These are phyloP conservation scores for Okamejei kenojei DNA, from an alignment of 2,797 vertebrate genomes.

Conservation along the genomic window DNA sequence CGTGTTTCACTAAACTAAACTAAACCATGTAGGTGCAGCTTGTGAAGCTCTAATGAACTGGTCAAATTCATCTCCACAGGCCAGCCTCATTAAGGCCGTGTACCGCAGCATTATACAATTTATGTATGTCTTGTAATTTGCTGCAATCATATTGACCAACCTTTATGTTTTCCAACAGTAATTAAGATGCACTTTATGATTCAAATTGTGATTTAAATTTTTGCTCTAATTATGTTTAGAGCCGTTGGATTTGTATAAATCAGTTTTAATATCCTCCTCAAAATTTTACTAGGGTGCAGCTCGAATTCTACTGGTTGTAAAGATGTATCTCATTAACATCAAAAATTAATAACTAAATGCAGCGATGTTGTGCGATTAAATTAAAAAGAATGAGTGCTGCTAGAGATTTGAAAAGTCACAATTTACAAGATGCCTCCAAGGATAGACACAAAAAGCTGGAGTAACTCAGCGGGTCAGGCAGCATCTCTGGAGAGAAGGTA, in stretches of 20 bases:
- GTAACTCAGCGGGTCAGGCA: no score
- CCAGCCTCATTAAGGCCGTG: background rate
- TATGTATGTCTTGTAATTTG: background rate
- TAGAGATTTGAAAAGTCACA: slow-evolving; percentile 5
- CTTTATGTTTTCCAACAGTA: background rate
- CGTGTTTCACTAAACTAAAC: no score
- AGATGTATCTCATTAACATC: slow-evolving; percentile 26
- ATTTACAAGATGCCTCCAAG: background rate
- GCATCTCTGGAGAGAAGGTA: no score
- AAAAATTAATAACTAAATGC: slow-evolving; percentile 26
- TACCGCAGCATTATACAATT: background rate
- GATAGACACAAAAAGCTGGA: no score
- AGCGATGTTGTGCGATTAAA: slow-evolving; percentile 15
- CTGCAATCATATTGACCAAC: background rate
- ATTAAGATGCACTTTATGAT: background rate
- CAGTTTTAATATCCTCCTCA: background rate
- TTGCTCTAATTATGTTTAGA: slow-evolving; percentile 3
- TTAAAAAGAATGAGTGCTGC: background rate
- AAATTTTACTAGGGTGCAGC: background rate
- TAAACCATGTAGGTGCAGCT: no score
- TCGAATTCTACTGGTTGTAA: background rate
- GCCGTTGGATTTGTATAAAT: background rate
- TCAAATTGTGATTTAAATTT: background rate
- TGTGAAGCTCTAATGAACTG: background rate
- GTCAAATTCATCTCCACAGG: background rate